Evolutionary conservation across 2,888 invertebrate species (phyloP), one percentile per base, ranked within the genome.

Genomic region (Scaptodrosophila latifasciaeformis): DNA sequence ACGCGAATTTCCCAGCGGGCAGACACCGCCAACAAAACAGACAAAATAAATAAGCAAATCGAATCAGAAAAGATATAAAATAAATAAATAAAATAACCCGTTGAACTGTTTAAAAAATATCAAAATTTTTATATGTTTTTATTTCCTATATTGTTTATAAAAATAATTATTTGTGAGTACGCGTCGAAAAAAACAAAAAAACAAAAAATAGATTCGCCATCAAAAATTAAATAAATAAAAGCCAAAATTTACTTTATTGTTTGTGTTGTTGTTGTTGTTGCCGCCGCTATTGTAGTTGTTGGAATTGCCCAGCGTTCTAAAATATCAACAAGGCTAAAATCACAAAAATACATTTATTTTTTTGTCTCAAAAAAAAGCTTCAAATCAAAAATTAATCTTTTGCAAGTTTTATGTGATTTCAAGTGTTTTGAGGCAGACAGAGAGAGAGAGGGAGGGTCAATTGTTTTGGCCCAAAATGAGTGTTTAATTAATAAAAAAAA

Each of bases 131-230:
- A 70, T 77, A 72, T 72, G 72, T 72, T 72, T 77, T 68, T 72
- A 68, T 58, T 77, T 74, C 66, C 77, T 64, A 72, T 72, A 72
- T 57, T 72, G 64, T 66, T 77, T 72, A 66, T 77, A 68, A 63
- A 72, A 68, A 77, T 74, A 40, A 63, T 72, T 60, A 77, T 72
- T 70, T 62, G 72, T 72, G 72, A 72, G 72, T 72, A 72, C 76
- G 71, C 69, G 72, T 60, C 52, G 29, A 52, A 60, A 56, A 35
- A 37, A 13, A 34, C 15, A 34, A 34, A 34, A 13, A 34, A 5
- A 37, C n/a, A 21, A 29, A 29, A n/a, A 6, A 17, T 19, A 30
- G 34, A 7, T 24, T 7, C 24, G 4, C 24, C 24, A n/a, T n/a
- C n/a, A n/a, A n/a, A n/a, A n/a, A n/a, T n/a, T n/a, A n/a, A n/a